Conservation (phyloP, 2,888 invertebrate genomes). For the Neuroscelio doddi region DNA sequence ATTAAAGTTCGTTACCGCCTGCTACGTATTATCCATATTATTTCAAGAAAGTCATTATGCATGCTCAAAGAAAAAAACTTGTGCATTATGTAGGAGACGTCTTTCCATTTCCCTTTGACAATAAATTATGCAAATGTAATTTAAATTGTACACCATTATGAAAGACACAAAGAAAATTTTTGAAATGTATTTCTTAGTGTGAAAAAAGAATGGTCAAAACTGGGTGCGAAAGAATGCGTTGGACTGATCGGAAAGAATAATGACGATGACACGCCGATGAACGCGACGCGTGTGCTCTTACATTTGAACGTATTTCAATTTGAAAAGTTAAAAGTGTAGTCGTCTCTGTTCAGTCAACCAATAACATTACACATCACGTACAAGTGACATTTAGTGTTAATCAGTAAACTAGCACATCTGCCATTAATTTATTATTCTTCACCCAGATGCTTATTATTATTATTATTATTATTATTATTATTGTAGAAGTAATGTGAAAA, state of each 20-base stretch:
- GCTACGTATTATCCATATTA: slow-evolving; percentile 19
- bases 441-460: neutral
- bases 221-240: slow-evolving; percentile 18
- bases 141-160: slow-evolving; percentile 32
- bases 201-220: slow-evolving; percentile 22
- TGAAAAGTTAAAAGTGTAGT: slow-evolving; percentile 16
- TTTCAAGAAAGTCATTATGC: slow-evolving; percentile 24
- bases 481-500: too few relatives aligned
- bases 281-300: slow-evolving; percentile 31
- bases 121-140: slow-evolving; percentile 43
- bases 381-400: slow-evolving; percentile 23
- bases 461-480: neutral
- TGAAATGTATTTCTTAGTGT: slow-evolving; percentile 15
- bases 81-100: slow-evolving; percentile 35
- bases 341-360: slow-evolving; percentile 22
- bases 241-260: neutral
- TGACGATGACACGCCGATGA: slow-evolving; percentile 32
- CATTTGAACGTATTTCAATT: too few relatives aligned
- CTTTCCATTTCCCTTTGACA: slow-evolving; percentile 27
- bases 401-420: slow-evolving; percentile 29
- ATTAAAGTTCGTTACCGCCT: slow-evolving; percentile 23
- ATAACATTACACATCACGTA: slow-evolving; percentile 22
- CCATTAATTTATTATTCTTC: slow-evolving; percentile 21
- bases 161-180: slow-evolving; percentile 27
- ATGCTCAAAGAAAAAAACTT: slow-evolving; percentile 19